phyloP scores from a whole-genome alignment of 2,888 invertebrate genomes.

The Tipula unca region DNA sequence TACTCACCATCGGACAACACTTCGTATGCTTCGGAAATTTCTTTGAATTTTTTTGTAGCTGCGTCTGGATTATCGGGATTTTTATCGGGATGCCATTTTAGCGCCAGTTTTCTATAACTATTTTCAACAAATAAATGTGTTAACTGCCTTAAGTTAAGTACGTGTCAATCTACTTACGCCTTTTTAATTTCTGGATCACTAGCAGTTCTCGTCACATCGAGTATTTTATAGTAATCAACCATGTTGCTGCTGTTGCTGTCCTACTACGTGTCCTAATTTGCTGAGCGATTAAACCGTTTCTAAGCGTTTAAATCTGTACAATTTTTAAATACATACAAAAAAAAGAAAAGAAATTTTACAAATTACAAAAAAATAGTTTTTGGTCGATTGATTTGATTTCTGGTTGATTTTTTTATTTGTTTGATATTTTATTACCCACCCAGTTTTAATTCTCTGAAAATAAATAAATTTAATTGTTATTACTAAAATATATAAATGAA shows the following conservation, averaged over 20 bases:
- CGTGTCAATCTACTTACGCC: background rate
- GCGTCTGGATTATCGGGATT: conserved; percentile 95
- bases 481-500: background rate
- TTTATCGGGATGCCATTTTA: conserved; percentile 99
- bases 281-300: background rate
- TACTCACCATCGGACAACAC: conserved; percentile 90
- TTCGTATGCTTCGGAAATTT: conserved; percentile 99
- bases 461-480: background rate
- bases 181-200: conserved; percentile 1
- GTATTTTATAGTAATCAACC: conserved; percentile 18
- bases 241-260: background rate
- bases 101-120: conserved; percentile 92
- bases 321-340: background rate
- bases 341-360: background rate
- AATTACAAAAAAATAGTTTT: background rate
- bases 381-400: background rate
- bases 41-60: conserved; percentile 91
- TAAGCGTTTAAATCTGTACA: background rate
- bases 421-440: background rate
- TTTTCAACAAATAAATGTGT: conserved; percentile 30
- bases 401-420: background rate
- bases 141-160: background rate
- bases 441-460: background rate
- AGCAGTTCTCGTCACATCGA: background rate
- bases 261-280: background rate